Evolutionary conservation across 53 echinoderm and acorn worm species (phyloP), one percentile per base, ranked within the genome.

Genomic region (Zoroaster sp.): DNA sequence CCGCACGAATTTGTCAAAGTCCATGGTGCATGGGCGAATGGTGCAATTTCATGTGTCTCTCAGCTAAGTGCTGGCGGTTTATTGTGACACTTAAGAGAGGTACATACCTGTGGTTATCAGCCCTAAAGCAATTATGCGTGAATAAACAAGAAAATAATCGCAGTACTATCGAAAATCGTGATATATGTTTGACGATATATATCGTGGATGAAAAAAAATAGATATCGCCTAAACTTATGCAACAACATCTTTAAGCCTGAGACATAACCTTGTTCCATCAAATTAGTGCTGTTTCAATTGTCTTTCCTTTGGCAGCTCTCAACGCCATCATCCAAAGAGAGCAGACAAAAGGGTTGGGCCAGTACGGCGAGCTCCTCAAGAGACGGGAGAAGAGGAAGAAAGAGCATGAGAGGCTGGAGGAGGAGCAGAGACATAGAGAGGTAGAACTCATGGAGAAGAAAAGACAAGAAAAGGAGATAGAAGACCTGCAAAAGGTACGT

Each of bases 401-500:
- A 31, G 31, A 36, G 18, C 47, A 67, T 12, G 31, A 32, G 1
- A 41, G 70, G 28, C 39, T 70, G 45, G 80, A 80, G 31, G 89
- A 78, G 23, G 77, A 77, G 49, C 30, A 66, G 25, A 88, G 89
- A 36, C 34, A 73, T 33, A 59, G 72, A 71, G 49, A 78, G 47
- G 86, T 67, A 43, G 94, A 96, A 69, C 51, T 78, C 13, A 80
- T 87, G 69, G 94, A 94, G 54, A 66, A 63, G 28, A 86, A 78
- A 87, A 91, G 87, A 35, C 91, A 90, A 75, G 80, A 79, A 40
- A 66, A 70, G 34, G 88, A 85, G 43, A 81, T 94, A 39, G 90
- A 93, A 75, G 89, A 89, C 39, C 74, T 93, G 72, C 78, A 92
- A 71, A 90, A 90, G 94, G 96, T 96, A 75, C 59, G 77, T 25